Percentiles rank a stretch among this genome's conserved stretches.
Conservation (phyloP, 2,113 vertebrate species). For the Onychostoma macrolepis region DNA sequence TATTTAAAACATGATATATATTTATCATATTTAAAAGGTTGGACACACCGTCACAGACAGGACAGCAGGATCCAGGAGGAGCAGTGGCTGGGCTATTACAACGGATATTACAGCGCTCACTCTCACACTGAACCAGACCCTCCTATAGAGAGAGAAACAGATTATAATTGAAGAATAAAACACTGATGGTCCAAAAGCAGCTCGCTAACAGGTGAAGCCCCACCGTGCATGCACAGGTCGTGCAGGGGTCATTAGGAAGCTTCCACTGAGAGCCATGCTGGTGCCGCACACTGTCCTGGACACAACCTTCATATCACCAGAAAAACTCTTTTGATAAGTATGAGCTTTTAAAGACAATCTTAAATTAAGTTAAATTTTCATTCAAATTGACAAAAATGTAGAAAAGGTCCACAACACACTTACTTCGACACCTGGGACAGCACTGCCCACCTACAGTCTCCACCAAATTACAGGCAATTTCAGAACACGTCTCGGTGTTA, state of each 20-base stretch:
- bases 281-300: conserved; percentile 62
- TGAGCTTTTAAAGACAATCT: background rate
- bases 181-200: background rate
- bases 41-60: conserved; percentile 73
- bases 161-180: background rate
- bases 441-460: conserved; percentile 68
- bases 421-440: conserved; percentile 73
- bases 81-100: conserved; percentile 69
- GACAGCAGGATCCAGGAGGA: conserved; percentile 67
- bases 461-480: conserved; percentile 63
- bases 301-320: conserved; percentile 64
- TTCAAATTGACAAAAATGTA: conserved; percentile 2
- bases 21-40: background rate
- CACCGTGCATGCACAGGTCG: conserved; percentile 73
- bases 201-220: conserved; percentile 32
- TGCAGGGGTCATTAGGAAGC: conserved; percentile 63
- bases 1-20: background rate
- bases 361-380: background rate
- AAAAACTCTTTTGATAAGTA: background rate
- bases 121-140: conserved; percentile 68
- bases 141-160: conserved; percentile 60
- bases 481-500: conserved; percentile 55
- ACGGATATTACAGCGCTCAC: conserved; percentile 61
- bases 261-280: conserved; percentile 69
- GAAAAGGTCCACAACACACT: conserved; percentile 39